Conservation (phyloP, 2,113 vertebrate species). For the Naja naja region DNA sequence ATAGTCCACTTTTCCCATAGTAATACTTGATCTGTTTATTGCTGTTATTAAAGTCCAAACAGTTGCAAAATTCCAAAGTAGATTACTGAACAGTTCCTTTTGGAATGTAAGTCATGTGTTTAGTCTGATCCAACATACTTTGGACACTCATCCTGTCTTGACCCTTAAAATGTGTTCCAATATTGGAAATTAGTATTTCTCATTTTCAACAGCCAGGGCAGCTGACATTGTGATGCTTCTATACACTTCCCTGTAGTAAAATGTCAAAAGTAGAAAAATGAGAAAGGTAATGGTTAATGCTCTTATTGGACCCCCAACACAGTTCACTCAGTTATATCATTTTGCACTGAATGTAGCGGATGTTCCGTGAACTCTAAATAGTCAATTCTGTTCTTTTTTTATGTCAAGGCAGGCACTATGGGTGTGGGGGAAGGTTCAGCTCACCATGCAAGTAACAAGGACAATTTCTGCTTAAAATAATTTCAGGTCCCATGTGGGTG, state of each 20-base stretch:
- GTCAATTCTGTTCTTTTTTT: background rate
- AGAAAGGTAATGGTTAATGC: background rate
- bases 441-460: background rate
- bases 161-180: background rate
- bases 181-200: background rate
- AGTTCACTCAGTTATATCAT: background rate
- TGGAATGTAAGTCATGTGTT: background rate
- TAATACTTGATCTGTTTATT: background rate
- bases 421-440: no score
- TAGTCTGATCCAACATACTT: background rate
- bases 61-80: background rate
- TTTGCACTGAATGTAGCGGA: background rate
- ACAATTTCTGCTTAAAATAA: background rate
- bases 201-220: background rate
- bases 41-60: background rate
- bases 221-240: background rate
- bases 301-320: background rate
- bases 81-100: background rate
- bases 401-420: background rate
- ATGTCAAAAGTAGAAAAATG: background rate
- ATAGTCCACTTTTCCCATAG: background rate
- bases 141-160: background rate
- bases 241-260: background rate
- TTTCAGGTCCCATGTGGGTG: background rate
- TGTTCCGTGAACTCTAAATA: background rate